These are phyloP conservation scores for Mizuhopecten yessoensis DNA, from an alignment of 1,140 invertebrate species.

Conservation along the genomic window DNA sequence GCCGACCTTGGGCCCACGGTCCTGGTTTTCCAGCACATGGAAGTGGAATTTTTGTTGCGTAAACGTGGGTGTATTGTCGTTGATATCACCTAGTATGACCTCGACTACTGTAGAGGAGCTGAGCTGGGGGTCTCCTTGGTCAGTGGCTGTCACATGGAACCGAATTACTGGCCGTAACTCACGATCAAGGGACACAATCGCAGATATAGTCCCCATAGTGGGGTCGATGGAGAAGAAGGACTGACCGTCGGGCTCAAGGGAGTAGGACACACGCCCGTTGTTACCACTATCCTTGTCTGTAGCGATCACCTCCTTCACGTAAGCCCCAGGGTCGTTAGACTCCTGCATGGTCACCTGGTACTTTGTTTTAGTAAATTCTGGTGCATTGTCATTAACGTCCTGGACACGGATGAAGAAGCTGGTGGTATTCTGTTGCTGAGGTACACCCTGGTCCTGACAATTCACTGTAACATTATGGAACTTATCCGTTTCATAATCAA, in stretches of 20 bases:
- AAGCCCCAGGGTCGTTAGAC: conserved; percentile 88
- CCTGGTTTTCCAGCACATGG: conserved; percentile 94
- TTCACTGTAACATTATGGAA: conserved; percentile 68
- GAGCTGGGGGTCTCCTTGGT: conserved; percentile 85
- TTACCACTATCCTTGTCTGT: conserved; percentile 91
- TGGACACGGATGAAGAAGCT: conserved; percentile 89
- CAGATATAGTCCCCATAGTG: conserved; percentile 69
- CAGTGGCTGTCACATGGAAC: conserved; percentile 73
- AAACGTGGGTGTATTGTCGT: conserved; percentile 83
- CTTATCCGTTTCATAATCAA: conserved; percentile 63
- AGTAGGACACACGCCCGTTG: conserved; percentile 86
- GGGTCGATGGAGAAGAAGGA: conserved; percentile 72
- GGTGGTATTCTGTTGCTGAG: conserved; percentile 86
- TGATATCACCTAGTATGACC: conserved; percentile 72
- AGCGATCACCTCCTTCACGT: conserved; percentile 87
- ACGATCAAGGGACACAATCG: conserved; percentile 71
- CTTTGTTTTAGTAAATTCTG: conserved; percentile 88
- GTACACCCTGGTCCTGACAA: conserved; percentile 69
- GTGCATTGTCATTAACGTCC: conserved; percentile 97
- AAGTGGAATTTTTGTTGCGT: conserved; percentile 81
- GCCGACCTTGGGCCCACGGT: conserved; percentile 91
- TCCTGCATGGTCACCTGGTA: conserved; percentile 86
- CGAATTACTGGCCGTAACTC: conserved; percentile 70
- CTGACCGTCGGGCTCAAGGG: conserved; percentile 64
- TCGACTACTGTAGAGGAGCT: conserved; percentile 96